Percentiles rank a stretch among this genome's conserved stretches.
Evolutionary conservation across 2,113 vertebrate species (phyloP).

Genomic region (Triplophysa rosa): DNA sequence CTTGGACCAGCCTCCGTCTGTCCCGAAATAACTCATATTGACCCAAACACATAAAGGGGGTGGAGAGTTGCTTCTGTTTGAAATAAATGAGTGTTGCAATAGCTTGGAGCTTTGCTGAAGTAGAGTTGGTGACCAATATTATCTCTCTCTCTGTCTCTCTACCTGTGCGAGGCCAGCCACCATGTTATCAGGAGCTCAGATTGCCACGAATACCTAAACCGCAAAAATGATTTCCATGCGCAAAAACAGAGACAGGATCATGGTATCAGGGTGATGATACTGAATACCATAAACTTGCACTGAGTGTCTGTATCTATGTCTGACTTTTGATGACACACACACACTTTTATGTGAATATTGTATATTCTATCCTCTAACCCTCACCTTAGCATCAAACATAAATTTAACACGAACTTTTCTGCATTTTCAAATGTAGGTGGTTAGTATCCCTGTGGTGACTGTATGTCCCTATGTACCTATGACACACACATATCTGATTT

Average conservation of each 20-base stretch:
- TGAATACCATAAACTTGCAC: conserved; percentile 49
- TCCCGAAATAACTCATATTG: conserved; percentile 17
- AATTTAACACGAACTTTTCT: too few species aligned
- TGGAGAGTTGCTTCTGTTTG: neutral
- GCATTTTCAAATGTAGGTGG: too few species aligned
- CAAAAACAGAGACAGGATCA: conserved; percentile 76
- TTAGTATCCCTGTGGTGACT: too few species aligned
- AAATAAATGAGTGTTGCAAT: conserved; percentile 77
- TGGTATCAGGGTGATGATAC: conserved; percentile 65
- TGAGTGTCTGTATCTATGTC: conserved; percentile 25
- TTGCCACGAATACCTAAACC: conserved; percentile 77
- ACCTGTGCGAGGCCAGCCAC: conserved; percentile 81
- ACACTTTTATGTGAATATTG: neutral
- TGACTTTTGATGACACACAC: neutral
- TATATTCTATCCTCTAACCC: too few species aligned
- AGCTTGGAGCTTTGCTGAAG: conserved; percentile 81
- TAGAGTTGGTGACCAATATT: conserved; percentile 77
- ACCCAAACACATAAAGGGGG: conserved; percentile 9
- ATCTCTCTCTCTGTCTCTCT: neutral
- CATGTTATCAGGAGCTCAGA: conserved; percentile 79
- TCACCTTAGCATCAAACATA: too few species aligned
- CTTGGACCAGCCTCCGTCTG: neutral
- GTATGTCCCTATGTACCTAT: too few species aligned
- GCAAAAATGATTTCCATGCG: conserved; percentile 81
- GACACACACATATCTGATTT: too few species aligned